Evolutionary conservation across 2,113 vertebrate species (phyloP).

Genomic region (Ceyx margarethae): DNA sequence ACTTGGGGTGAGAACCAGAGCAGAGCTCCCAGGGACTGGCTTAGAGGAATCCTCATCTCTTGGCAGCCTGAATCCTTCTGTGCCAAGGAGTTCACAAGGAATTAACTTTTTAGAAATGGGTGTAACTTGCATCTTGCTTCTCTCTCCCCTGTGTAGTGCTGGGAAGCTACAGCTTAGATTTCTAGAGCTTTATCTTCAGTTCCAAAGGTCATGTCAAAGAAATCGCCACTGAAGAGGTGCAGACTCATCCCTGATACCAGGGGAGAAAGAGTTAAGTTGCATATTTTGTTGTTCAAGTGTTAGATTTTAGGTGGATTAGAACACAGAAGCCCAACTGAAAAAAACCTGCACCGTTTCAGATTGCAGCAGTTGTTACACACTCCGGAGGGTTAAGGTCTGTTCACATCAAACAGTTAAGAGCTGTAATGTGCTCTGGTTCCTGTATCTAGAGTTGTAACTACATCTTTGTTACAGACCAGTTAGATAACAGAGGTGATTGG

Average conservation of each 20-base stretch:
- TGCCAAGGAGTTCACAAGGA: neutral
- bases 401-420: neutral
- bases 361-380: neutral
- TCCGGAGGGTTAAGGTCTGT: neutral
- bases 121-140: too few relatives aligned
- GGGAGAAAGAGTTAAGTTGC: neutral
- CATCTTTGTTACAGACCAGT: neutral
- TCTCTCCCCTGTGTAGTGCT: neutral
- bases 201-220: neutral
- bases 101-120: neutral
- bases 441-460: neutral
- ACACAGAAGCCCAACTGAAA: neutral
- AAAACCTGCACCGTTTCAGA: fast-evolving
- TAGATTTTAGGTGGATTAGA: neutral
- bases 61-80: too few relatives aligned
- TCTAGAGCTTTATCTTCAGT: neutral
- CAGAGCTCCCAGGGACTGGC: neutral
- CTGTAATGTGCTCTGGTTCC: neutral
- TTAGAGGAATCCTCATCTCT: neutral
- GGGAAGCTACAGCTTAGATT: neutral
- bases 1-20: neutral
- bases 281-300: neutral
- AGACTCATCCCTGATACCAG: neutral
- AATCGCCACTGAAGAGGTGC: neutral
- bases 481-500: neutral